Conservation (phyloP, 2,113 vertebrate species). For the Python bivittatus region DNA sequence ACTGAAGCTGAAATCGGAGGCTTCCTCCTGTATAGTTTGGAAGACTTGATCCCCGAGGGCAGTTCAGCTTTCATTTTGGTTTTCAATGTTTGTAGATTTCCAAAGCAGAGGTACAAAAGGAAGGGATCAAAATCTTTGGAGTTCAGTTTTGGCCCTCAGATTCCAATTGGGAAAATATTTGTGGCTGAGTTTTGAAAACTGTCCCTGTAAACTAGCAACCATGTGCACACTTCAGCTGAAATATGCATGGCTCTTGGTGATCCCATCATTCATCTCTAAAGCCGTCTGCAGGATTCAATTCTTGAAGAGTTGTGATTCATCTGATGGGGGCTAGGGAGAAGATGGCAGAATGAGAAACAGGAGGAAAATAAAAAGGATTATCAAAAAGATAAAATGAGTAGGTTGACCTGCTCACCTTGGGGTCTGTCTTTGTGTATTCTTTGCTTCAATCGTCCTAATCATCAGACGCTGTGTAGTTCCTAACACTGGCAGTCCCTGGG, state of each 20-base stretch:
- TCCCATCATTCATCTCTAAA: too few relatives aligned
- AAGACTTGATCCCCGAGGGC: slow-evolving; percentile 44
- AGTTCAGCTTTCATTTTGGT: not conserved
- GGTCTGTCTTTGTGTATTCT: too few relatives aligned
- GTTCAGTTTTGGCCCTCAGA: not conserved
- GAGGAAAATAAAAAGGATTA: too few relatives aligned
- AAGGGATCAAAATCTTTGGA: not conserved
- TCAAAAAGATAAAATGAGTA: too few relatives aligned
- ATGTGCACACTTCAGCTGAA: not conserved
- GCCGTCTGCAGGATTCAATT: too few relatives aligned
- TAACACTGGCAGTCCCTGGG: too few relatives aligned
- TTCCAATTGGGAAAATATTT: not conserved
- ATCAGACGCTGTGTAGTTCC: too few relatives aligned
- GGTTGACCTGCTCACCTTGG: too few relatives aligned
- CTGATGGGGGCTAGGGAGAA: too few relatives aligned
- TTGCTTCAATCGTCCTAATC: too few relatives aligned
- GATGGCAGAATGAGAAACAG: too few relatives aligned
- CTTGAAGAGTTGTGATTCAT: too few relatives aligned
- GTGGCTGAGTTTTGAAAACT: not conserved
- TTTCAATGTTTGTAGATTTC: slow-evolving; percentile 37
- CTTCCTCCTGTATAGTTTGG: slow-evolving; percentile 62
- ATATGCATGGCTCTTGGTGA: not conserved
- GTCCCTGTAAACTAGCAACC: not conserved
- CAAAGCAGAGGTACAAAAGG: slow-evolving; percentile 6
- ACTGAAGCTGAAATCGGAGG: slow-evolving; percentile 58